phyloP scores from a whole-genome alignment of 1,140 invertebrate genomes.

The Paralvinella palmiformis region DNA sequence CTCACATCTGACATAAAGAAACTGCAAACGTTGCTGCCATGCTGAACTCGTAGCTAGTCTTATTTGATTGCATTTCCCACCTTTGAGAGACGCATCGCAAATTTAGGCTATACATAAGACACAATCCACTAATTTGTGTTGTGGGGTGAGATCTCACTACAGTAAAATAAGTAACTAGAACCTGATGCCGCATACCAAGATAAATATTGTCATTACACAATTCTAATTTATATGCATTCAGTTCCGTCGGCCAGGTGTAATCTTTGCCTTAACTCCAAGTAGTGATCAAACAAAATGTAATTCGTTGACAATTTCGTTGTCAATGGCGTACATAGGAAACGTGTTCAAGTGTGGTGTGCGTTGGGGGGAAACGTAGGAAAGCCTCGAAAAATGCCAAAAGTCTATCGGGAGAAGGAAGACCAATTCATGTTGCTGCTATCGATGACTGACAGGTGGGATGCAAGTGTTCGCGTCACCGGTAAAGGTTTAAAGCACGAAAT shows the following conservation, averaged over 20 bases:
- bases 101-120: too few species aligned
- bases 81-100: too few species aligned
- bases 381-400: conserved; percentile 3
- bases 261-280: not conserved
- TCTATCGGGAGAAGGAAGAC: not conserved
- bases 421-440: too few species aligned
- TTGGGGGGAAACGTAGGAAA: not conserved
- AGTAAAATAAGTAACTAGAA: too few species aligned
- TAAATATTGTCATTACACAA: too few species aligned
- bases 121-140: too few species aligned
- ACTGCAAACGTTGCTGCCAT: too few species aligned
- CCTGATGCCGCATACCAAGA: too few species aligned
- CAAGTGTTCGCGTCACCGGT: not conserved
- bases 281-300: not conserved
- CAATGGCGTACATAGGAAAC: not conserved
- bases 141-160: too few species aligned
- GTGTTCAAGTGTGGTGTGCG: conserved; percentile 5
- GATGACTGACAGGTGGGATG: not conserved
- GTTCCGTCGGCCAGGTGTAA: not conserved
- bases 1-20: too few species aligned
- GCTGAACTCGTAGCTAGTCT: too few species aligned
- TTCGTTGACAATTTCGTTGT: not conserved
- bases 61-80: too few species aligned
- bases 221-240: not conserved
- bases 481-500: conserved; percentile 4